Percentiles rank a stretch among this genome's conserved stretches.
Conservation (phyloP, 2,888 invertebrate species). For the Rhingia campestris region DNA sequence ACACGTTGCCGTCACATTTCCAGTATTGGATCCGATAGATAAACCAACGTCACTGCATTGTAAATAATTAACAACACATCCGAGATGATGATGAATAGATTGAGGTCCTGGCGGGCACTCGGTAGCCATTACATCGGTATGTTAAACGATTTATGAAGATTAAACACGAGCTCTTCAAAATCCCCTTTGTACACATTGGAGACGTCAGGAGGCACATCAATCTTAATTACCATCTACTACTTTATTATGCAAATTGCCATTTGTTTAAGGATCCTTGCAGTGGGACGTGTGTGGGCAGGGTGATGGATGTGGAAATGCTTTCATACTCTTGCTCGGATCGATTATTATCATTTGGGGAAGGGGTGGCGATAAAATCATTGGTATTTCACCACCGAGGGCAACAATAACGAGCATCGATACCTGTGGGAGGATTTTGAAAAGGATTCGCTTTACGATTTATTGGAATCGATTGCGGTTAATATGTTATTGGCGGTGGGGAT, state of each 20-base stretch:
- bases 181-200: constrained; percentile 43
- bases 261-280: constrained; percentile 17
- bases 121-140: background rate
- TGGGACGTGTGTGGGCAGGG: background rate
- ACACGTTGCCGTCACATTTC: background rate
- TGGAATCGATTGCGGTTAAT: background rate
- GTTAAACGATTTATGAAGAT: constrained; percentile 61
- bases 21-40: constrained; percentile 36
- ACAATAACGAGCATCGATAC: background rate
- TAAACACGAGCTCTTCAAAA: constrained; percentile 52
- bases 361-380: constrained; percentile 9
- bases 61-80: constrained; percentile 66
- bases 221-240: constrained; percentile 62
- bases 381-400: constrained; percentile 2
- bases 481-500: background rate
- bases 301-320: constrained; percentile 4
- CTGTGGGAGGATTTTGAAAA: background rate
- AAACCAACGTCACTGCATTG: constrained; percentile 54
- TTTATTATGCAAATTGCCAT: constrained; percentile 60
- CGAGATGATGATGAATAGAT: background rate
- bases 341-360: constrained; percentile 5
- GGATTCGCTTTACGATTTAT: background rate
- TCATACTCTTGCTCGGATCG: constrained; percentile 13
- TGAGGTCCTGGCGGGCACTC: background rate
- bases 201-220: constrained; percentile 51